phyloP scores from a whole-genome alignment of 2,888 invertebrate genomes.

The Erynnis tages region DNA sequence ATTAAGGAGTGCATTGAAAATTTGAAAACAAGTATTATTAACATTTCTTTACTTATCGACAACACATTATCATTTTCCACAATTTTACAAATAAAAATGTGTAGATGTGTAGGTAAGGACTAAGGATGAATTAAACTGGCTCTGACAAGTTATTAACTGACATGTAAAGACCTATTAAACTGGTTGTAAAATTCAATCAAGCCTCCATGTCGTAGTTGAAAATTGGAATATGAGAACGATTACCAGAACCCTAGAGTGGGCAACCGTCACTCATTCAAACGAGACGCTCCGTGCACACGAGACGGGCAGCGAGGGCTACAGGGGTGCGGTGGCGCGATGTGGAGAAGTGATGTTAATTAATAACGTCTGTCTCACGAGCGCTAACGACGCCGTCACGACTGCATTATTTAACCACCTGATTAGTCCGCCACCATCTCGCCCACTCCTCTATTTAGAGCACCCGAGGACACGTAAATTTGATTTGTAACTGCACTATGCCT shows the following conservation, averaged over 20 bases:
- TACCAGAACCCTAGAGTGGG: slow-evolving; percentile 32
- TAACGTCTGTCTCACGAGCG: slow-evolving; percentile 77
- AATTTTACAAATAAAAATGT: too few relatives aligned
- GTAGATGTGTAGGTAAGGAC: too few relatives aligned
- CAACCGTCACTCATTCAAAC: slow-evolving; percentile 33
- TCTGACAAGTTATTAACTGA: too few relatives aligned
- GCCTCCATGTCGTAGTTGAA: neutral
- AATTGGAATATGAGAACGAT: slow-evolving; percentile 19
- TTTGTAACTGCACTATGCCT: slow-evolving; percentile 73
- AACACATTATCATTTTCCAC: too few relatives aligned
- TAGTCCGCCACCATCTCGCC: slow-evolving; percentile 70
- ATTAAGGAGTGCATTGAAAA: neutral
- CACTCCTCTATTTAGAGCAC: slow-evolving; percentile 73
- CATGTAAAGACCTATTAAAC: neutral
- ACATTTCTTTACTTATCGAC: too few relatives aligned
- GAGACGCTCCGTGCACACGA: slow-evolving; percentile 31
- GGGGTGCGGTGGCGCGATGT: slow-evolving; percentile 40
- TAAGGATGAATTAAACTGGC: too few relatives aligned
- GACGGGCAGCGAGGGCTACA: slow-evolving; percentile 31
- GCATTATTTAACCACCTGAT: slow-evolving; percentile 80
- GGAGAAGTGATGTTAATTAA: slow-evolving; percentile 76
- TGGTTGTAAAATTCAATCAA: slow-evolving; percentile 7
- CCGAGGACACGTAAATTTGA: slow-evolving; percentile 66
- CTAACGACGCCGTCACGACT: slow-evolving; percentile 78
- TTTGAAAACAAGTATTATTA: neutral